A percentile compares a stretch with the other conserved stretches of the same genome.
Evolutionary conservation across 1,140 invertebrate species (phyloP).

Genomic region (Scaptomyza graminum): DNA sequence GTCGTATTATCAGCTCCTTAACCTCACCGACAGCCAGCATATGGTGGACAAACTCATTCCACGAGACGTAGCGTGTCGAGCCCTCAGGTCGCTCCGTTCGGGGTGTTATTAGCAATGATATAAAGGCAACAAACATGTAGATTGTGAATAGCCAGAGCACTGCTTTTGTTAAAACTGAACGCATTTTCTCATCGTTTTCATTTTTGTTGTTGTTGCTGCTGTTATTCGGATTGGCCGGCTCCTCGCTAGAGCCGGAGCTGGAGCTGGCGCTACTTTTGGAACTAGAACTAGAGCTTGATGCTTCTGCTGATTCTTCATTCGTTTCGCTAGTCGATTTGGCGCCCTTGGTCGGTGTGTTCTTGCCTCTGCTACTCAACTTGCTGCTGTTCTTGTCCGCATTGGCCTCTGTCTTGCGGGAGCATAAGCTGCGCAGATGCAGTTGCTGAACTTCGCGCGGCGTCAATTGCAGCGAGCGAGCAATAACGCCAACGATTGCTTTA

Average conservation of each 20-base stretch:
- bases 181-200: slow-evolving; percentile 87
- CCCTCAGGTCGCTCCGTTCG: slow-evolving; percentile 88
- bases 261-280: slow-evolving; percentile 16
- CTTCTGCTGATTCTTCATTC: slow-evolving; percentile 5
- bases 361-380: slow-evolving; percentile 37
- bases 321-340: neutral
- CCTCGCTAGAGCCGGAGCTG: slow-evolving; percentile 34
- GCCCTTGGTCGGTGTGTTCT: neutral
- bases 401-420: slow-evolving; percentile 18
- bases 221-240: slow-evolving; percentile 84
- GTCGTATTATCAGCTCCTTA: slow-evolving; percentile 92
- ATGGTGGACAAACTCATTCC: slow-evolving; percentile 97
- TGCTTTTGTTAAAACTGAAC: slow-evolving; percentile 89
- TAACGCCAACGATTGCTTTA: slow-evolving; percentile 80
- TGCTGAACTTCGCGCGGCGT: slow-evolving; percentile 59
- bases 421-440: slow-evolving; percentile 62
- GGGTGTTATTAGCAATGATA: slow-evolving; percentile 89
- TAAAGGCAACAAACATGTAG: slow-evolving; percentile 88
- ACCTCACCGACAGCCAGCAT: slow-evolving; percentile 97
- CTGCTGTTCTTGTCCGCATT: slow-evolving; percentile 6
- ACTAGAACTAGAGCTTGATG: slow-evolving; percentile 10
- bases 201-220: slow-evolving; percentile 86
- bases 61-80: slow-evolving; percentile 90
- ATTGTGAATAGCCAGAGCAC: slow-evolving; percentile 90
- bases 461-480: slow-evolving; percentile 70